These are phyloP conservation scores for Drosophila kepulauana DNA, from an alignment of 1,140 invertebrate genomes.

Conservation along the genomic window DNA sequence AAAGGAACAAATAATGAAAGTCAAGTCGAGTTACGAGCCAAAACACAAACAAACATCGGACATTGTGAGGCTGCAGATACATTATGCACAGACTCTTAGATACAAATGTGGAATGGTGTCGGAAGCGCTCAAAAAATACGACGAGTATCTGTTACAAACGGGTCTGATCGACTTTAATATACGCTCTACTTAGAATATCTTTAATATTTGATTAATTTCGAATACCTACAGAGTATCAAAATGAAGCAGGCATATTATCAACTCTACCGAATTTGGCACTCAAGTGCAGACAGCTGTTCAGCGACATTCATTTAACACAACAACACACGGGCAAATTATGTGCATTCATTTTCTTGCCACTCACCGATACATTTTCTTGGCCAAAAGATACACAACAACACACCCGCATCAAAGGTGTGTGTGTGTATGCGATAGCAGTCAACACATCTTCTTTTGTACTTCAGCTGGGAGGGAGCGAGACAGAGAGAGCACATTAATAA, in stretches of 20 bases:
- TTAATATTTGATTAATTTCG: not conserved
- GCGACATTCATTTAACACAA: constrained; percentile 56
- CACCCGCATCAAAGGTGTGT: constrained; percentile 1
- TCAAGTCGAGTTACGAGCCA: constrained; percentile 66
- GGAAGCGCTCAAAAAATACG: constrained; percentile 31
- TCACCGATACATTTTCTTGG: constrained; percentile 29
- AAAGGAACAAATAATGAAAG: constrained; percentile 47
- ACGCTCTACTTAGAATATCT: not conserved
- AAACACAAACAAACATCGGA: constrained; percentile 67
- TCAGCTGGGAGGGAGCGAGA: not conserved
- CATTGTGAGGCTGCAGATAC: constrained; percentile 54
- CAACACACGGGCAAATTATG: constrained; percentile 47
- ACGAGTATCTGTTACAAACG: not conserved
- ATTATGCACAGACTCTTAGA: constrained; percentile 72
- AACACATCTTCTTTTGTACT: constrained; percentile 7
- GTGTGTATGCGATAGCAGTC: not conserved
- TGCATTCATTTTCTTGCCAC: constrained; percentile 43
- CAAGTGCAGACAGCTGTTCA: constrained; percentile 58
- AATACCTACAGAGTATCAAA: constrained; percentile 28
- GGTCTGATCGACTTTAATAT: not conserved
- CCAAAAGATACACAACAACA: constrained; percentile 15
- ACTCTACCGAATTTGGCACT: constrained; percentile 46
- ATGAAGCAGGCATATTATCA: too few relatives aligned
- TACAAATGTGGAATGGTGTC: constrained; percentile 46
- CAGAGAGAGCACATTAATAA: constrained; percentile 48